These are phyloP conservation scores for Araneus ventricosus DNA, from an alignment of 1,140 invertebrate species.

Conservation along the genomic window DNA sequence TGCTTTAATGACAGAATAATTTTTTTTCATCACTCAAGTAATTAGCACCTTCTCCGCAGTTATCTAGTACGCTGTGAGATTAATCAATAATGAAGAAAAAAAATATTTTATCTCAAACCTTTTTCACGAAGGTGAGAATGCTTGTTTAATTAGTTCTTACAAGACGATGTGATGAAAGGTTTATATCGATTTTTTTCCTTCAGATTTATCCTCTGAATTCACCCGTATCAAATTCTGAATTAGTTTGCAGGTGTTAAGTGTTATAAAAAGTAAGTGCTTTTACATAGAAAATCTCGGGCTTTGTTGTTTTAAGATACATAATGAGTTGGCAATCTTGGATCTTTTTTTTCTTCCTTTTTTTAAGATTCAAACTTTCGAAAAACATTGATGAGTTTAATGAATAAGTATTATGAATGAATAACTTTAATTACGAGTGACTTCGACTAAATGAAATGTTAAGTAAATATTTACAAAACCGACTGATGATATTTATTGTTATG, in stretches of 20 bases:
- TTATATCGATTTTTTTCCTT: conserved; percentile 30
- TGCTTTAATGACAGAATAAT: neutral
- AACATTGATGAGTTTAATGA: neutral
- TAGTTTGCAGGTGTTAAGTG: neutral
- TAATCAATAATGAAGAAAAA: neutral
- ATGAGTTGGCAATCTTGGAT: neutral
- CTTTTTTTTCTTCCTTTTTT: neutral
- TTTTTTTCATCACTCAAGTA: neutral
- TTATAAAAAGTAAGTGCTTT: neutral
- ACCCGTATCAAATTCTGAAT: neutral
- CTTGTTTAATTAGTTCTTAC: conserved; percentile 40
- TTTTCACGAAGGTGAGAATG: neutral
- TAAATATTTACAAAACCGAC: no score
- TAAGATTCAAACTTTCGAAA: neutral
- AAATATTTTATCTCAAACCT: conserved; percentile 3
- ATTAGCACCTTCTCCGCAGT: neutral
- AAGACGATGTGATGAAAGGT: neutral
- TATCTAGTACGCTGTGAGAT: neutral
- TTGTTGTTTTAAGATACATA: neutral
- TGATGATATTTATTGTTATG: no score
- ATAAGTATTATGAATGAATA: neutral
- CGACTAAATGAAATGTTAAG: no score
- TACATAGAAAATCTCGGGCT: neutral
- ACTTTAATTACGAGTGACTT: neutral
- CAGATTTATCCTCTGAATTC: neutral